Base-by-base conservation (phyloP, 2,113 vertebrate species). In the Guaruba guarouba region DNA sequence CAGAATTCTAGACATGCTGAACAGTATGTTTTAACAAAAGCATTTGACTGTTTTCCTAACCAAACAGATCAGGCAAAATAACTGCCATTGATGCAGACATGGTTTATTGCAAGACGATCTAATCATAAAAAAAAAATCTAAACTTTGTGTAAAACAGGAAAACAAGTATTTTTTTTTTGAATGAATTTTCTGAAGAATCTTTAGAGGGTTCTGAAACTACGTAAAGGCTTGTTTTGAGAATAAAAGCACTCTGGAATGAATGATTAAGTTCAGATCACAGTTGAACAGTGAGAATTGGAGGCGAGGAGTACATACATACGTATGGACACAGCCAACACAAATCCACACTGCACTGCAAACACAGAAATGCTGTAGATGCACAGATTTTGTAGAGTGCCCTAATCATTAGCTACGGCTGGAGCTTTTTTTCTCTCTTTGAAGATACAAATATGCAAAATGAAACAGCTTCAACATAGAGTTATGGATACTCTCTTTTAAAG, bases 241-340 rank as follows among this genome's bases (percentile, higher is more conserved):
- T n/a, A 61, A 67, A 57, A 44, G 31, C 11, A 48, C 18, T 41
- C 37, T 39, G 51, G 33, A 62, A 66, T 27, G 11, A 66, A 31
- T 31, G 63, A 10, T 49, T 71, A 66, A 48, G 18, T 71, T 70
- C 44, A 80, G 19, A 59, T 48, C 22, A 18, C 44, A 70, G 12
- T 0, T 39, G 44, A 54, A 22, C 15, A 64, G 17, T 61, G 44
- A 43, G 44, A 49, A 85, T 1, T 31, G 51, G 10, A 70, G 10
- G 48, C 1, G 0, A 75, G 27, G 22, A 44, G 8, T 23, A 23
- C 4, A 9, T 19, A 12, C 10, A 7, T 7, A 57, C 11, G 7
- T 25, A 23, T 13, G 57, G 11, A 31, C 10, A 51, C 7, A 55
- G 55, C 7, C 37, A 35, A 13, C 20, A 44, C 3, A 28, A 90